Base-by-base conservation (phyloP, 2,888 invertebrate genomes). In the Marronus borbonicus region DNA sequence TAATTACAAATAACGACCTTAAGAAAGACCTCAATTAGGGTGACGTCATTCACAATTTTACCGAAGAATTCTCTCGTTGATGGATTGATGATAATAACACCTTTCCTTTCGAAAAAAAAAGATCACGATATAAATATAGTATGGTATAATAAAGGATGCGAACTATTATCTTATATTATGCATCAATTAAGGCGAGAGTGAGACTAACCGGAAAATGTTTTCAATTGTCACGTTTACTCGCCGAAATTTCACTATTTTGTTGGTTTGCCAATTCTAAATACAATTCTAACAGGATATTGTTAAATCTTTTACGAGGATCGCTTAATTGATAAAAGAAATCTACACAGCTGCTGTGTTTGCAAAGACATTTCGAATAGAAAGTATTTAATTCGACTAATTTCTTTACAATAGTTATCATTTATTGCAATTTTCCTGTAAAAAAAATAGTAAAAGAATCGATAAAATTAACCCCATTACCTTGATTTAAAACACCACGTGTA, bases 381-480 rank as follows among this genome's bases (percentile, higher is more conserved):
- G 44, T 44, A 2, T 44, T 44, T 44, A 44, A 44, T 44, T 44
- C 8, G 44, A 44, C 44, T 44, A 44, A 44, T 44, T 8, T 44
- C 44, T 44, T 44, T 44, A 44, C 8, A 44, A 2, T 44, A 8
- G 8, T 44, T 12, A 8, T 7, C 39, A 10, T 10, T 39, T 39
- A 39, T 39, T 39, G 10, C 39, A 39, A 44, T 44, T 44, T 44
- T 44, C 44, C 31, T 36, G 31, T 36, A 36, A 36, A 36, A 36
- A 36, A 36, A 36, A 4, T 31, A 39, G 39, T 44, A 1, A 44
- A 44, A 44, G 44, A 44, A 44, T 44, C 8, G 12, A 44, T 44
- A 44, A 44, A 44, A 44, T 44, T 8, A 44, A 12, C 12, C 8
- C 1, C 44, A 8, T 14, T 82, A 82, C 84, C 84, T 83, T 81